A percentile compares a stretch with the other conserved stretches of the same genome.
phyloP scores from a whole-genome alignment of 1,140 invertebrate species.

The Mizuhopecten yessoensis region DNA sequence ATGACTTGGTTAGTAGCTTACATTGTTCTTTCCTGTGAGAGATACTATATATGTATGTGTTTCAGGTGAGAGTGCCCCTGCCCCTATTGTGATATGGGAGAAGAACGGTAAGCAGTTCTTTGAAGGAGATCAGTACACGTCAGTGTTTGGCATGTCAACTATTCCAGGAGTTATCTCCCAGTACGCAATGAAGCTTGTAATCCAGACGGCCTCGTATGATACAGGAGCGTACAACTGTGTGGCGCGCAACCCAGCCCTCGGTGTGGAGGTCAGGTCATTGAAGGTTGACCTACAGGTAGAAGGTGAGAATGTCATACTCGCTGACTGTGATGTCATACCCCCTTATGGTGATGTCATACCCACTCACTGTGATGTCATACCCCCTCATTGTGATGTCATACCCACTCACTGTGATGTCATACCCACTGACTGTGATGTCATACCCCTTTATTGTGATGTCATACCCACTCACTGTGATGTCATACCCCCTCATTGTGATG shows the following conservation, averaged over 20 bases:
- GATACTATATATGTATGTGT: too few species aligned
- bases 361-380: too few species aligned
- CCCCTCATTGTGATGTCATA: too few species aligned
- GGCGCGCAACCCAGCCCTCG: constrained; percentile 48
- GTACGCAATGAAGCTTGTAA: constrained; percentile 58
- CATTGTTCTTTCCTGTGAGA: background rate
- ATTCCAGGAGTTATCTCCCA: constrained; percentile 50
- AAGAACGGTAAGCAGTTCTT: constrained; percentile 46
- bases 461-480: too few species aligned
- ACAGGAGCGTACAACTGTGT: constrained; percentile 58
- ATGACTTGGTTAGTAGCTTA: too few species aligned
- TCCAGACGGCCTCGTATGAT: constrained; percentile 49
- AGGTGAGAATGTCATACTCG: too few species aligned
- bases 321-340: too few species aligned
- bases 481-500: too few species aligned
- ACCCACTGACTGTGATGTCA: too few species aligned
- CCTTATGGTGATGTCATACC: too few species aligned
- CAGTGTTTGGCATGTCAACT: constrained; percentile 51
- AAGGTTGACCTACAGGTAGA: constrained; percentile 44
- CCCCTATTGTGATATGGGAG: constrained; percentile 56
- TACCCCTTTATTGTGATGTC: too few species aligned
- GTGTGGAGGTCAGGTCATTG: constrained; percentile 53
- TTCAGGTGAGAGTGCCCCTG: constrained; percentile 60
- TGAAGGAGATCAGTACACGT: constrained; percentile 54
- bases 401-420: too few species aligned